Conservation (phyloP, 64 coral and sea anemone species). For the Acropora yongei region DNA sequence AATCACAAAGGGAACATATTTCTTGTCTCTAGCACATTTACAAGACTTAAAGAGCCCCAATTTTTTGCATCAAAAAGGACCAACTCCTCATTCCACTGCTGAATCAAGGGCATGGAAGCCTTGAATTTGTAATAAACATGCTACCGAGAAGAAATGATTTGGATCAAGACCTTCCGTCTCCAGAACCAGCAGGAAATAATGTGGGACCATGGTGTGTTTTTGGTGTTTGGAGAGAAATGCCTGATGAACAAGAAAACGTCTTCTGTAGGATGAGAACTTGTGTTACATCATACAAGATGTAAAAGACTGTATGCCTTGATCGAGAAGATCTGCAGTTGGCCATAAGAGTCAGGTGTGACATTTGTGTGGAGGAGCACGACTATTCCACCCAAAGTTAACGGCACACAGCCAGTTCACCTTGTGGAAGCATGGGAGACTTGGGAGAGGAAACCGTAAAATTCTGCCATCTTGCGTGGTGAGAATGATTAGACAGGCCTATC, state of each 20-base stretch:
- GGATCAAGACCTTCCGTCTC: neutral
- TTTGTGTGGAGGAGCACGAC: conserved; percentile 21
- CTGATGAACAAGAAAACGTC: conserved; percentile 12
- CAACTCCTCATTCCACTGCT: neutral
- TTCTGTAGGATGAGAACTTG: conserved; percentile 23
- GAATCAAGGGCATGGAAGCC: conserved; percentile 11
- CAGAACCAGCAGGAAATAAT: neutral
- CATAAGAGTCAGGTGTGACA: conserved; percentile 40
- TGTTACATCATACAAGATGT: conserved; percentile 48
- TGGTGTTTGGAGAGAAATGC: conserved; percentile 23
- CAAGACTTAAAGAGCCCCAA: too few relatives aligned
- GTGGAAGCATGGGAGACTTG: conserved; percentile 33
- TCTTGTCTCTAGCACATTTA: neutral
- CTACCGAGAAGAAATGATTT: neutral
- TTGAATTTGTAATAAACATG: conserved; percentile 22
- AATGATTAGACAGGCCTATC: neutral
- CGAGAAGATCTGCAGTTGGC: conserved; percentile 34
- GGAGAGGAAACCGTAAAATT: neutral
- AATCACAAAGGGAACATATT: neutral
- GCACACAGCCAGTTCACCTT: conserved; percentile 38
- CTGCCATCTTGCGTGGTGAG: conserved; percentile 2
- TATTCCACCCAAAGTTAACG: conserved; percentile 31
- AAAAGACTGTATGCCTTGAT: conserved; percentile 43
- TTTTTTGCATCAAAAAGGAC: conserved; percentile 13
- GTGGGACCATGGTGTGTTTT: neutral